Base-by-base conservation (phyloP, 2,113 vertebrate genomes). In the Guaruba guarouba region DNA sequence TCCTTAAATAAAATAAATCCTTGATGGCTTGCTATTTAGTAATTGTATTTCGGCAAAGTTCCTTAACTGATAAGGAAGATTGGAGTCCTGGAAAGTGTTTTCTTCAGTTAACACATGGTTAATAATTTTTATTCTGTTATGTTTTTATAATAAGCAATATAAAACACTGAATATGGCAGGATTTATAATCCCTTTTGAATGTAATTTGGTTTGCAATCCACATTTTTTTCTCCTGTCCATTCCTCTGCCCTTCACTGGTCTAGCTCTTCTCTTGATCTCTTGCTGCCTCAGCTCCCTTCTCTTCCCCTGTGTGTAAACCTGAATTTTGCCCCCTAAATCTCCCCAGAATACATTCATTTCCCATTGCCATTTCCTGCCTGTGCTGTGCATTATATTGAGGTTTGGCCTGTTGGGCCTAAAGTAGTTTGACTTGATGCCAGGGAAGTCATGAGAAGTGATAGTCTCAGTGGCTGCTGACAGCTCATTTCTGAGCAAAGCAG, bases 361-460 rank as follows among this genome's bases (percentile, higher is more conserved):
- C 67, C 78, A 7, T 82, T 82, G 78, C 70, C 43, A 8, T 95
- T 95, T 96, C 84, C 90, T 93, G 87, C 64, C 78, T 73, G 70
- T 75, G 81, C 76, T 88, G 2, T 46, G 35, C 57, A 13, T 88
- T 88, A 51, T 81, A 67, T n/a, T 93, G 73, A 92, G 55, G 39
- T 70, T 91, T 88, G 76, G 51, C 11, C 91, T 14, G 4, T 39
- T 79, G 73, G 86, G 89, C 33, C 89, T 86, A 24, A 39, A 39
- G 29, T 18, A 82, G 51, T 81, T 95, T 95, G 95, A 75, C 89
- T 84, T 83, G n/a, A 39, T 91, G 89, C 89, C 95, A 95, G 39
- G 39, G 57, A 95, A 93, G 91, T 82, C 79, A 59, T 68, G 77
- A 90, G 86, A 86, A 91, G 83, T 1, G 8, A 59, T 2, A 17